These are phyloP conservation scores for Mesaphorura yosii DNA, from an alignment of 1,140 invertebrate genomes.

Conservation along the genomic window DNA sequence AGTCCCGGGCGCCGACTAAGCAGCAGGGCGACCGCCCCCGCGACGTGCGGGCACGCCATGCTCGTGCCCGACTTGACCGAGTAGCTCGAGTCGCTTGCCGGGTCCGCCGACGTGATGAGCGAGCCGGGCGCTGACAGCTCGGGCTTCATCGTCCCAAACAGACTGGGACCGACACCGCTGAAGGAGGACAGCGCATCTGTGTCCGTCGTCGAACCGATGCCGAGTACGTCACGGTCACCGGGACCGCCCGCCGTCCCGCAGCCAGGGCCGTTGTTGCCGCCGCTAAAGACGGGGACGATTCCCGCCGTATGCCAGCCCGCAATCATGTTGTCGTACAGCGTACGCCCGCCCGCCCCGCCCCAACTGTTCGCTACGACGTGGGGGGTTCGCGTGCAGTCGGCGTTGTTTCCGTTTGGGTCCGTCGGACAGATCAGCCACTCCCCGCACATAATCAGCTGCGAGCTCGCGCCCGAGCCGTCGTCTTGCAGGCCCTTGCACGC, in stretches of 20 bases:
- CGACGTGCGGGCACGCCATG: constrained; percentile 9
- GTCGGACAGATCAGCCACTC: constrained; percentile 12
- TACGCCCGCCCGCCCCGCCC: background rate
- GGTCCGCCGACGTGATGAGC: constrained; percentile 8
- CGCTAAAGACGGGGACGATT: constrained; percentile 2
- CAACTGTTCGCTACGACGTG: constrained; percentile 4
- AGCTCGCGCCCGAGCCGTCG: background rate
- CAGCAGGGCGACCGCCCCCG: constrained; percentile 5
- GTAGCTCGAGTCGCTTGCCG: constrained; percentile 4
- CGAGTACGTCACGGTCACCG: constrained; percentile 3
- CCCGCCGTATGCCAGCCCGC: background rate
- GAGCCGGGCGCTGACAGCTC: constrained; percentile 19
- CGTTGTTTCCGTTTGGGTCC: background rate
- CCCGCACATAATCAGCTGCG: constrained; percentile 2
- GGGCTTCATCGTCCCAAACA: constrained; percentile 3
- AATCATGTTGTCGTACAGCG: background rate
- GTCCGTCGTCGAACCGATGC: background rate
- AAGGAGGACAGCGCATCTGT: background rate
- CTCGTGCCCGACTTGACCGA: background rate
- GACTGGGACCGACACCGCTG: constrained; percentile 3
- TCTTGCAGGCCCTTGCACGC: background rate
- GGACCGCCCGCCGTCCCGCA: background rate
- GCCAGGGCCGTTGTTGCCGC: constrained; percentile 3
- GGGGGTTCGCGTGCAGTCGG: constrained; percentile 2
- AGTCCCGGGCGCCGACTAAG: background rate